Conservation (phyloP, 2,797 vertebrate genomes). For the Hypotaenidia okinawae region DNA sequence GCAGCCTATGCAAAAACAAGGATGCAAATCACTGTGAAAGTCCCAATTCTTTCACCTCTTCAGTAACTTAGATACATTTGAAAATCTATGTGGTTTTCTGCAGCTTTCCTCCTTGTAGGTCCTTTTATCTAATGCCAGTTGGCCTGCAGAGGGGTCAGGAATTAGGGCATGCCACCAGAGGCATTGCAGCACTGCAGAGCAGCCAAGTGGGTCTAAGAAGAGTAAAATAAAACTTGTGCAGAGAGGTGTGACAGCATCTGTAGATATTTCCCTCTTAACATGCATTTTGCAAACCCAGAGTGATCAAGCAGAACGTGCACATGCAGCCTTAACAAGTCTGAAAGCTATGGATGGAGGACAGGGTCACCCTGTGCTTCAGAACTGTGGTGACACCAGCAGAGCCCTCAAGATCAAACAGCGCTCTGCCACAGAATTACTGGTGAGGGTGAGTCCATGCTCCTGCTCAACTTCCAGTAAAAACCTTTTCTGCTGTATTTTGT, state of each 20-base stretch:
- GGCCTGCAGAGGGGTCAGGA: background rate
- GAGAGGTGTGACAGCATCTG: background rate
- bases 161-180: background rate
- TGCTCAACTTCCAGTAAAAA: background rate
- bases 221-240: accelerated
- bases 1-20: background rate
- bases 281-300: background rate
- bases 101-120: background rate
- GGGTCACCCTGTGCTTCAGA: accelerated
- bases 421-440: background rate
- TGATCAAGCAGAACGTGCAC: background rate
- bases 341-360: accelerated
- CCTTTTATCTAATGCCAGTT: background rate
- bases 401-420: background rate
- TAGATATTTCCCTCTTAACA: background rate
- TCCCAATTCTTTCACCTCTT: background rate
- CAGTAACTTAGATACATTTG: background rate
- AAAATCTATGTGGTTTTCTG: accelerated
- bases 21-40: background rate
- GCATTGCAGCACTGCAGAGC: background rate
- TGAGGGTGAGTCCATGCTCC: accelerated
- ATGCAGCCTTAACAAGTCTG: background rate
- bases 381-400: background rate
- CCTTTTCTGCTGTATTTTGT: accelerated
- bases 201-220: background rate